Base-by-base conservation (phyloP, 2,888 invertebrate species). In the Endotricha flammealis region DNA sequence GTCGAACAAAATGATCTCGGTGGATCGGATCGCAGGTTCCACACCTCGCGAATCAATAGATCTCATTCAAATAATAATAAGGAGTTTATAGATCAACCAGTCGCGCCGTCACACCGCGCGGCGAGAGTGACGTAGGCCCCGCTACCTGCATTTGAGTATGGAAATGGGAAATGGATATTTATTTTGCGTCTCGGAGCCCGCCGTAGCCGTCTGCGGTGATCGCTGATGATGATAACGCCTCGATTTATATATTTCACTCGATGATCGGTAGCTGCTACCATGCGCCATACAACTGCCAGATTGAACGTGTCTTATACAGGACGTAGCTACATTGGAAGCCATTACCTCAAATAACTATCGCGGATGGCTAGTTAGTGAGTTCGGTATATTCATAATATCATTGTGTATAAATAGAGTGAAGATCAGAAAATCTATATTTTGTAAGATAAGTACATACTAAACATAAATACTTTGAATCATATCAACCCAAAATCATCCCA, bases 21-120 rank as follows among this genome's bases (percentile, higher is more conserved):
- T 44, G 69, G 73, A 78, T 71, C 73, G 72, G 66, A 80, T 72
- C 75, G 75, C 69, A 62, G 62, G 70, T 74, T 81, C 75, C 81
- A 83, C 85, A 83, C 86, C 86, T 82, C 73, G 68, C 64, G 74
- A 63, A 83, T 81, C 83, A 77, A 82, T 86, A 86, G 86, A 83
- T 83, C 78, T 83, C 80, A 74, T 83, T 85, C 82, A 85, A 85
- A 85, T 83, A 83, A 85, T 85, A 83, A 85, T 77, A 83, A 79
- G 83, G 74, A 77, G 83, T 83, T n/a, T 85, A 82, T 86, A 86
- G 86, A 86, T 85, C 81, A 86, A 71, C 57, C 49, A 53, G 37
- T 61, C 50, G 59, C 46, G 57, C 57, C 64, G 73, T 59, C 65
- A 52, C 53, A 25, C 45, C 32, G 45, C 33, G 49, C 3, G 42